These are phyloP conservation scores for Tetraneura akinire DNA, from an alignment of 1,140 invertebrate genomes.

Conservation along the genomic window DNA sequence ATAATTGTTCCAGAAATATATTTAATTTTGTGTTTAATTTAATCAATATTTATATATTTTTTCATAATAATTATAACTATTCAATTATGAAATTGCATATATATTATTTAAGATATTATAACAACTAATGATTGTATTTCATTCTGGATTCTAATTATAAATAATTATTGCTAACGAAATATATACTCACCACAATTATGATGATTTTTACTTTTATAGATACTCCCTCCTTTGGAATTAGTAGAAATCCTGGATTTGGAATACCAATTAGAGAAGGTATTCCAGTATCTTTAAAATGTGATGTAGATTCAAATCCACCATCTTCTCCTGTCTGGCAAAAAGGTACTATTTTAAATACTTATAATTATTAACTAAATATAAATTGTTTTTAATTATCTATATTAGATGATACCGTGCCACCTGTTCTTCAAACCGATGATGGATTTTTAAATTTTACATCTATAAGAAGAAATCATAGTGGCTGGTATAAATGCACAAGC, in stretches of 20 bases:
- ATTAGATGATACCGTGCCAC: constrained; percentile 64
- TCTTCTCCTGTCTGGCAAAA: constrained; percentile 84
- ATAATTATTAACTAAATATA: too few relatives aligned
- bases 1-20: too few relatives aligned
- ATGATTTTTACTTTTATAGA: constrained; percentile 74
- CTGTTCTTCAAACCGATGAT: constrained; percentile 69
- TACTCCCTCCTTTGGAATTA: constrained; percentile 86
- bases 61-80: too few relatives aligned
- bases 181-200: too few relatives aligned
- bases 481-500: constrained; percentile 87
- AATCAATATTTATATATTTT: too few relatives aligned
- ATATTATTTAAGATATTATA: too few relatives aligned
- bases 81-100: too few relatives aligned
- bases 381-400: neutral
- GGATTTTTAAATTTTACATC: constrained; percentile 81
- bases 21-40: too few relatives aligned
- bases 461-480: constrained; percentile 74
- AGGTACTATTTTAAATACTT: constrained; percentile 60
- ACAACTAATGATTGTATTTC: too few relatives aligned
- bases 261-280: constrained; percentile 81
- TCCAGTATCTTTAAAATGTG: constrained; percentile 82
- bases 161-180: too few relatives aligned
- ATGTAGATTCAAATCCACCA: constrained; percentile 86
- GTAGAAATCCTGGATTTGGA: constrained; percentile 83
- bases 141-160: too few relatives aligned